These are phyloP conservation scores for Mormoops blainvillei DNA, from an alignment of 2,113 vertebrate genomes.

Conservation along the genomic window DNA sequence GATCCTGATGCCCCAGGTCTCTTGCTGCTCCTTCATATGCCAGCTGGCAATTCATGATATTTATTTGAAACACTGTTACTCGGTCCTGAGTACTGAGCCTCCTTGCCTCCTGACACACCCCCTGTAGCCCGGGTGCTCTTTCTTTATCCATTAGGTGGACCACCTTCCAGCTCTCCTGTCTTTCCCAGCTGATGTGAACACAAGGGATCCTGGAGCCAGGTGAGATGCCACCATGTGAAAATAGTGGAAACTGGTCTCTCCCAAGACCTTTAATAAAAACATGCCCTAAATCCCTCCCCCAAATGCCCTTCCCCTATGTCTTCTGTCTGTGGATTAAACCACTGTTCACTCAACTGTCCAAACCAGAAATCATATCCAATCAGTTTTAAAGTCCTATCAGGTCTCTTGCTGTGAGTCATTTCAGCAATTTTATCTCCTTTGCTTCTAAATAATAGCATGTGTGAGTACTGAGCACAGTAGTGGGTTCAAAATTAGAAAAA, in stretches of 20 bases:
- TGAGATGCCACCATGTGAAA: not conserved
- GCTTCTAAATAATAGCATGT: not conserved
- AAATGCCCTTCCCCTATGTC: not conserved
- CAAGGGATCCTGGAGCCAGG: not conserved
- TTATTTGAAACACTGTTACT: not conserved
- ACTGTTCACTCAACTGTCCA: not conserved
- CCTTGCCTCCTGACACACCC: not conserved
- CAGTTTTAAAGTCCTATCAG: not conserved
- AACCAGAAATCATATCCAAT: not conserved
- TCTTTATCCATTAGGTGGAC: not conserved
- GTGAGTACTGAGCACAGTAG: not conserved
- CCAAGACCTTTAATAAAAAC: not conserved
- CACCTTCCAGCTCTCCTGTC: not conserved
- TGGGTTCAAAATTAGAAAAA: not conserved
- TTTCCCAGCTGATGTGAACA: not conserved
- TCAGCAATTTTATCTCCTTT: not conserved
- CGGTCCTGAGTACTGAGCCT: not conserved
- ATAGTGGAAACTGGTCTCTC: not conserved
- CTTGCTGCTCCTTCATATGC: not conserved
- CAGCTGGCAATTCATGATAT: not conserved
- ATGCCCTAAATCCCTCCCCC: not conserved
- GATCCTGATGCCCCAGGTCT: not conserved
- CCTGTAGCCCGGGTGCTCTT: not conserved
- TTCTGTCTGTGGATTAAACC: not conserved
- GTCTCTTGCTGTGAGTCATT: not conserved